Percentiles rank a stretch among this genome's conserved stretches.
These are phyloP conservation scores for Hippasteria phrygiana DNA, from an alignment of 53 echinoderm and acorn worm species.

Conservation along the genomic window DNA sequence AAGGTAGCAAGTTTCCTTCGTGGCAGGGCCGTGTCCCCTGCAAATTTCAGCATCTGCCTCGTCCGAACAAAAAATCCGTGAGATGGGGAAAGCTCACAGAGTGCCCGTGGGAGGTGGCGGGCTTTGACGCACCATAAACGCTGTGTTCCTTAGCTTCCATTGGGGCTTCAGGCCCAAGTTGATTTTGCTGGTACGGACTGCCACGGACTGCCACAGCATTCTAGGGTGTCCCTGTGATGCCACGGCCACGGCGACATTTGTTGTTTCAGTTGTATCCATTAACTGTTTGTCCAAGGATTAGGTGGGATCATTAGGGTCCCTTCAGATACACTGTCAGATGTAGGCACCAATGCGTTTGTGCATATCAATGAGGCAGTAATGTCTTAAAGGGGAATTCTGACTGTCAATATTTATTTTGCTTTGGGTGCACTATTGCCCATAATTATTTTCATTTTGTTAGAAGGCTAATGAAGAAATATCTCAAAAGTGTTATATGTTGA, in stretches of 20 bases:
- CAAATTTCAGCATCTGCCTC: conserved; percentile 5
- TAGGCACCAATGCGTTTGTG: conserved; percentile 24
- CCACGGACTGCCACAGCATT: not conserved
- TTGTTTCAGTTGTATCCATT: conserved; percentile 69
- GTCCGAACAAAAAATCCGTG: not conserved
- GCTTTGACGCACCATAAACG: conserved; percentile 15
- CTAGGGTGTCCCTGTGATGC: conserved; percentile 50
- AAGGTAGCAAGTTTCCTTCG: conserved; percentile 51
- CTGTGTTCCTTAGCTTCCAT: conserved; percentile 10
- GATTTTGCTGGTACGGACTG: conserved; percentile 24
- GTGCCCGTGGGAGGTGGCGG: conserved; percentile 30
- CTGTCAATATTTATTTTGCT: not conserved
- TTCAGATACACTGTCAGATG: conserved; percentile 58
- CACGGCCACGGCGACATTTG: conserved; percentile 54
- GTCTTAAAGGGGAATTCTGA: conserved; percentile 27
- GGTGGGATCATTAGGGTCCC: conserved; percentile 66
- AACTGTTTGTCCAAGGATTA: conserved; percentile 69
- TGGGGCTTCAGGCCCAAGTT: conserved; percentile 53
- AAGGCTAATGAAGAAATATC: no score
- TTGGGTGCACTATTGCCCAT: no score
- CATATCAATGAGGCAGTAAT: conserved; percentile 50
- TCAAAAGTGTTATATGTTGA: no score
- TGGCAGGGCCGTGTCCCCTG: conserved; percentile 9
- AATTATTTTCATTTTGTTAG: no score
- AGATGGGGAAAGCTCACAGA: not conserved